phyloP scores from a whole-genome alignment of 1,140 invertebrate species.

The Aphis craccivora region DNA sequence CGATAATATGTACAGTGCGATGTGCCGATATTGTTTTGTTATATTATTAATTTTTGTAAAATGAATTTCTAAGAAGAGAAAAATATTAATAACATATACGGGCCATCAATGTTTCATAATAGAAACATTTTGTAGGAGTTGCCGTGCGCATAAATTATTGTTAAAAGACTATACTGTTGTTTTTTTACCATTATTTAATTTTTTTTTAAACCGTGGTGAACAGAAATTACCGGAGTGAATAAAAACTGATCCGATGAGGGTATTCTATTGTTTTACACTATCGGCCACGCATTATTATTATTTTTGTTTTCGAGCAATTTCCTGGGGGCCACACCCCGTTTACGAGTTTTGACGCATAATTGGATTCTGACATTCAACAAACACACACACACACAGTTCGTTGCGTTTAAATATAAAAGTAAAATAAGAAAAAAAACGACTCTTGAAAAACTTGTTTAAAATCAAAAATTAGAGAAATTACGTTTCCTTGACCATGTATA shows the following conservation, averaged over 20 bases:
- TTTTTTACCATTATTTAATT: neutral
- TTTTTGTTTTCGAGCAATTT: slow-evolving; percentile 43
- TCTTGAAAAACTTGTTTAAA: slow-evolving; percentile 28
- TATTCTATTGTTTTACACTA: slow-evolving; percentile 48
- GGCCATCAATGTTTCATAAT: slow-evolving; percentile 23
- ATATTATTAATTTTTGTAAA: neutral
- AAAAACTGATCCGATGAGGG: slow-evolving; percentile 44
- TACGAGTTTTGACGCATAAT: slow-evolving; percentile 55
- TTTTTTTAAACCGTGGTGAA: slow-evolving; percentile 6
- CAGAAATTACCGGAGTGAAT: slow-evolving; percentile 50
- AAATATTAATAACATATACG: neutral
- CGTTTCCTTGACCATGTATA: neutral
- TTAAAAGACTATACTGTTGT: slow-evolving; percentile 12
- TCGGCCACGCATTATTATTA: slow-evolving; percentile 43
- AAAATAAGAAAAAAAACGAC: neutral
- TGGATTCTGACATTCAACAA: slow-evolving; percentile 52
- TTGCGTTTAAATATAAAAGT: neutral
- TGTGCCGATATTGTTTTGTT: neutral
- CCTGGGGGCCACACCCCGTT: slow-evolving; percentile 45
- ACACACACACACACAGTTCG: neutral
- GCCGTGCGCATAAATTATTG: slow-evolving; percentile 30
- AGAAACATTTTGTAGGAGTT: slow-evolving; percentile 53
- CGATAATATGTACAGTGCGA: neutral
- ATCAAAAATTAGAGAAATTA: slow-evolving; percentile 45
- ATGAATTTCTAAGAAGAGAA: neutral